These are phyloP conservation scores for Suricata suricatta DNA, from an alignment of 2,113 vertebrate species.

Conservation along the genomic window DNA sequence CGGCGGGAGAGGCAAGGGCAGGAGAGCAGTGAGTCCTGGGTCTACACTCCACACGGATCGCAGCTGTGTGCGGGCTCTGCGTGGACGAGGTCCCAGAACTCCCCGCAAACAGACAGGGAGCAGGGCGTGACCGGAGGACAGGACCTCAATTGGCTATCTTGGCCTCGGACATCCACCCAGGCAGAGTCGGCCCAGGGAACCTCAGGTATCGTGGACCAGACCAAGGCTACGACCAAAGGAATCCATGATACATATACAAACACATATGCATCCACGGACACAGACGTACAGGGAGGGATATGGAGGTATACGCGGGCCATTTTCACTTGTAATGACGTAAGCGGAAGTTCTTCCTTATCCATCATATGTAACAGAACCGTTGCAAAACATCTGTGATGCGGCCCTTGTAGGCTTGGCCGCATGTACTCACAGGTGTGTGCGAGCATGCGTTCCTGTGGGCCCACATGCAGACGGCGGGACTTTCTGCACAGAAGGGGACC, in stretches of 20 bases:
- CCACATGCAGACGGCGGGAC: too few species aligned
- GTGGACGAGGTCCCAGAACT: neutral
- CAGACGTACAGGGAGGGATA: fast-evolving
- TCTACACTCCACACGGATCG: neutral
- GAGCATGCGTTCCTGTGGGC: neutral
- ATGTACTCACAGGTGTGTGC: neutral
- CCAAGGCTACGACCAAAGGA: neutral
- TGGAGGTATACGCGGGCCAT: fast-evolving
- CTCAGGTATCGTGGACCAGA: neutral
- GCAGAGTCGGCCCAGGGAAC: too few species aligned
- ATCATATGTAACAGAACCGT: neutral
- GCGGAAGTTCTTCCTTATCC: neutral
- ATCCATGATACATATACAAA: fast-evolving
- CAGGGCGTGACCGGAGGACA: neutral
- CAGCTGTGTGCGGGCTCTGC: fast-evolving
- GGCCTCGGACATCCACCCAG: neutral
- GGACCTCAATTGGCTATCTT: neutral
- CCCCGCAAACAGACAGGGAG: neutral
- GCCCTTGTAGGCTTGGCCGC: neutral
- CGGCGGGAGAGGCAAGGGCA: fast-evolving
- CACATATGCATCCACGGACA: fast-evolving
- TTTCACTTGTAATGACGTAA: neutral
- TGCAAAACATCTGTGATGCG: neutral
- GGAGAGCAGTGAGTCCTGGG: neutral
- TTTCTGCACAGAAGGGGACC: neutral